Evolutionary conservation across 2,888 invertebrate genomes (phyloP).

Genomic region (Oscheius sp.): DNA sequence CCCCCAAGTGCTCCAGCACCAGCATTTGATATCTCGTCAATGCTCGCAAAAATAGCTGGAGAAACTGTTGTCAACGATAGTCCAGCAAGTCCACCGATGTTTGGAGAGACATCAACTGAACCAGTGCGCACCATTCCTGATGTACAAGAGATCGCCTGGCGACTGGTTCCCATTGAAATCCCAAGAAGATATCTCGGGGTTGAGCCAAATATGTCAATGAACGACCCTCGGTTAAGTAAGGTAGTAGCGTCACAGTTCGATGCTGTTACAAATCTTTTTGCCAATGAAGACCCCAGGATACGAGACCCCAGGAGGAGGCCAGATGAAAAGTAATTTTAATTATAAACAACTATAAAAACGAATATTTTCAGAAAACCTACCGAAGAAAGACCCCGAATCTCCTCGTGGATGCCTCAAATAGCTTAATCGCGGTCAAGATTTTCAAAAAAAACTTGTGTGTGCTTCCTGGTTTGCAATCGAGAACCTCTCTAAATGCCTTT

Average conservation of each 20-base stretch:
- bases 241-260: constrained; percentile 45
- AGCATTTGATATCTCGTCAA: constrained; percentile 51
- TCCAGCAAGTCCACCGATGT: constrained; percentile 48
- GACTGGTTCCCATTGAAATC: constrained; percentile 26
- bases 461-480: background rate
- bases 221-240: constrained; percentile 43
- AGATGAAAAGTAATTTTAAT: constrained; percentile 16
- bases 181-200: constrained; percentile 39
- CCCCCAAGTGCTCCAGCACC: background rate
- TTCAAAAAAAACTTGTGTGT: constrained; percentile 10
- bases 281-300: constrained; percentile 17
- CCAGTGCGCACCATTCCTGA: constrained; percentile 35
- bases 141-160: constrained; percentile 29
- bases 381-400: constrained; percentile 32
- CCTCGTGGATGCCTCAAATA: constrained; percentile 54
- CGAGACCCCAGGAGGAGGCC: constrained; percentile 15
- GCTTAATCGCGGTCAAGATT: constrained; percentile 5
- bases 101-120: background rate
- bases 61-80: constrained; percentile 38
- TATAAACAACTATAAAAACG: background rate
- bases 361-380: constrained; percentile 14
- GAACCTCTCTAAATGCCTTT: constrained; percentile 12
- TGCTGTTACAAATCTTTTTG: constrained; percentile 35
- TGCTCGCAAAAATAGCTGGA: constrained; percentile 57
- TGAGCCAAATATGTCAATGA: constrained; percentile 32